Conservation (phyloP, 2,113 vertebrate species). For the Hippocampus mohnikei region DNA sequence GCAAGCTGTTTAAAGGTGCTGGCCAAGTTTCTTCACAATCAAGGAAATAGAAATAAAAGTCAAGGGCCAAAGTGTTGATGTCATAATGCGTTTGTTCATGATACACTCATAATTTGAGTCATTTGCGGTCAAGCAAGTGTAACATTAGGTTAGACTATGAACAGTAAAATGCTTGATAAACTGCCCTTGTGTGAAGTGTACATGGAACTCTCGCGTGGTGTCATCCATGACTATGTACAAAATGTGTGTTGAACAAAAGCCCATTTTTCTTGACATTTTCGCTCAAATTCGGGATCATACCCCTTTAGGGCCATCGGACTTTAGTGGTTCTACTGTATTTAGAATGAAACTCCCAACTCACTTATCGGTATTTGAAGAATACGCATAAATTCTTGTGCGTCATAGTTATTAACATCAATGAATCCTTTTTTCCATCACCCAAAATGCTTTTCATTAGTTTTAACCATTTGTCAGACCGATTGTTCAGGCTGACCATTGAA, state of each 20-base stretch:
- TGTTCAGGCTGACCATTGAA: slow-evolving; percentile 46
- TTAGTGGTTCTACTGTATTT: background rate
- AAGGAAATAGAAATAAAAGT: background rate
- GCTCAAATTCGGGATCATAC: background rate
- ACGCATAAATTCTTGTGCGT: slow-evolving; percentile 30
- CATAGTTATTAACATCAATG: slow-evolving; percentile 12
- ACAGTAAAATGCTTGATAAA: background rate
- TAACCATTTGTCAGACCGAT: slow-evolving; percentile 17
- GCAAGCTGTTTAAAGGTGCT: background rate
- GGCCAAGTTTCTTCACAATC: too few species aligned
- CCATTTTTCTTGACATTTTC: background rate
- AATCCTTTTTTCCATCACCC: slow-evolving; percentile 23
- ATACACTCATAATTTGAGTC: background rate
- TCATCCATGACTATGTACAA: too few species aligned
- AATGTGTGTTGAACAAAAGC: too few species aligned
- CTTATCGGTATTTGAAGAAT: slow-evolving; percentile 32
- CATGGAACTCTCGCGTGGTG: background rate
- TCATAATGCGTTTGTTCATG: background rate
- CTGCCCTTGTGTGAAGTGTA: too few species aligned
- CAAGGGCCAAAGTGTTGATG: background rate
- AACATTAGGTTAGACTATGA: background rate
- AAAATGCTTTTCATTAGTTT: slow-evolving; percentile 22
- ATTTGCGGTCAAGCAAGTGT: background rate
- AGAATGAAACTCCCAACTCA: slow-evolving; percentile 33
- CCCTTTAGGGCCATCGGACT: background rate